A percentile compares a stretch with the other conserved stretches of the same genome.
These are phyloP conservation scores for Lycia hirtaria DNA, from an alignment of 2,888 invertebrate species.

Conservation along the genomic window DNA sequence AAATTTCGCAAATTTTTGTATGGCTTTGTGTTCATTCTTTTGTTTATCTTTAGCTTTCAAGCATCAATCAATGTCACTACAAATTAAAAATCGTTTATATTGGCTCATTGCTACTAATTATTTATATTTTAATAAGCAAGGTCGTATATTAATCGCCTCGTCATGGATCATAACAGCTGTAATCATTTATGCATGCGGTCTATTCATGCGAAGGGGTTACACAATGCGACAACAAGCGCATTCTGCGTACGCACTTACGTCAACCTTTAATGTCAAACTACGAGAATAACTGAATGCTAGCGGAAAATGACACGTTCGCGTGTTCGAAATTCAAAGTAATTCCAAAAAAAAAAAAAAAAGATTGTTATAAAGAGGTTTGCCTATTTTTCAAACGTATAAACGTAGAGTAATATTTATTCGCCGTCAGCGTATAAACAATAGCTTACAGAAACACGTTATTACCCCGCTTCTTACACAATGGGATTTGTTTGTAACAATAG, in stretches of 20 bases:
- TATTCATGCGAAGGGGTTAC: slow-evolving; percentile 45
- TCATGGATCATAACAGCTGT: slow-evolving; percentile 8
- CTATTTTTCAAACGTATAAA: not conserved
- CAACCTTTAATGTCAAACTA: slow-evolving; percentile 42
- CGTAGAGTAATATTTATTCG: slow-evolving; percentile 58
- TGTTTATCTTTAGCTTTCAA: not conserved
- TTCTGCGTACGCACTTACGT: slow-evolving; percentile 55
- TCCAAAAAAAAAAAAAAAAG: slow-evolving; percentile 9
- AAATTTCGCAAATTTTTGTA: not conserved
- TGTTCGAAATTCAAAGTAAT: slow-evolving; percentile 25
- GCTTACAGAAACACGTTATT: slow-evolving; percentile 62
- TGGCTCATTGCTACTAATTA: too few relatives aligned
- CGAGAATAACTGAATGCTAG: slow-evolving; percentile 25
- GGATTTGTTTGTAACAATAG: slow-evolving; percentile 21
- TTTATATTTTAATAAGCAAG: not conserved
- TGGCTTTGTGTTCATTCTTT: not conserved
- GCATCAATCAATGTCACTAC: not conserved
- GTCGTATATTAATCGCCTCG: not conserved
- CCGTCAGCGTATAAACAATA: slow-evolving; percentile 62
- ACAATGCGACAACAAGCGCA: slow-evolving; percentile 53
- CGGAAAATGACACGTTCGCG: slow-evolving; percentile 23
- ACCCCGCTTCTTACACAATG: slow-evolving; percentile 51
- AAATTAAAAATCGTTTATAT: not conserved
- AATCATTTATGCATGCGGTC: slow-evolving; percentile 2
- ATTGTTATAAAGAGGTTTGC: slow-evolving; percentile 1